These are phyloP conservation scores for Aricia artaxerxes DNA, from an alignment of 2,888 invertebrate species.

Conservation along the genomic window DNA sequence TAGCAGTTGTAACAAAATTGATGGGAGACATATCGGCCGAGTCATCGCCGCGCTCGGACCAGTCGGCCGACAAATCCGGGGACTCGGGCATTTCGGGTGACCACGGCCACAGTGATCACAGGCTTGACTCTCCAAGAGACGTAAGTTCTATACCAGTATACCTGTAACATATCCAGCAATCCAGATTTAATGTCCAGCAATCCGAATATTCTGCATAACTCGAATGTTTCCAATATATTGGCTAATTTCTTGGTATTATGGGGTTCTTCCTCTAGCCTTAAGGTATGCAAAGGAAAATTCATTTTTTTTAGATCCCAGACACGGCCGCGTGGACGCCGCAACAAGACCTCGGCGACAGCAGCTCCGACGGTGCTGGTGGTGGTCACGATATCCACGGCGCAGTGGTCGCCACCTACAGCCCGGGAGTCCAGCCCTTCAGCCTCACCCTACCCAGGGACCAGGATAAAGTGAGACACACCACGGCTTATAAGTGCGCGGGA, in stretches of 20 bases:
- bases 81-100: conserved; percentile 93
- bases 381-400: conserved; percentile 43
- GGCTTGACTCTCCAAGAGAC: conserved; percentile 75
- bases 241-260: too few relatives aligned
- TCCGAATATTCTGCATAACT: too few relatives aligned
- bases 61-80: conserved; percentile 86
- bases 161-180: too few relatives aligned
- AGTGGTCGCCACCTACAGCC: conserved; percentile 60
- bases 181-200: too few relatives aligned
- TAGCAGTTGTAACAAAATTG: conserved; percentile 75
- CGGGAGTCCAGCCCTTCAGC: conserved; percentile 85
- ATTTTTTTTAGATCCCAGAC: conserved; percentile 28
- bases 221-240: too few relatives aligned
- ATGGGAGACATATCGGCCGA: conserved; percentile 66
- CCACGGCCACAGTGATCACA: conserved; percentile 67
- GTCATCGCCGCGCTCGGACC: conserved; percentile 72
- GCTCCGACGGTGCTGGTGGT: conserved; percentile 70
- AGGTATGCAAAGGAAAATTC: too few relatives aligned
- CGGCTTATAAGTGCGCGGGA: conserved; percentile 50
- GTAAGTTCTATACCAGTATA: conserved; percentile 46
- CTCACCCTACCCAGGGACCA: conserved; percentile 86
- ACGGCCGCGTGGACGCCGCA: conserved; percentile 88
- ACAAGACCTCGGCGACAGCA: conserved; percentile 88
- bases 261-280: too few relatives aligned
- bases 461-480: conserved; percentile 59